phyloP scores from a whole-genome alignment of 2,888 invertebrate species.

The Exocentrus adspersus region DNA sequence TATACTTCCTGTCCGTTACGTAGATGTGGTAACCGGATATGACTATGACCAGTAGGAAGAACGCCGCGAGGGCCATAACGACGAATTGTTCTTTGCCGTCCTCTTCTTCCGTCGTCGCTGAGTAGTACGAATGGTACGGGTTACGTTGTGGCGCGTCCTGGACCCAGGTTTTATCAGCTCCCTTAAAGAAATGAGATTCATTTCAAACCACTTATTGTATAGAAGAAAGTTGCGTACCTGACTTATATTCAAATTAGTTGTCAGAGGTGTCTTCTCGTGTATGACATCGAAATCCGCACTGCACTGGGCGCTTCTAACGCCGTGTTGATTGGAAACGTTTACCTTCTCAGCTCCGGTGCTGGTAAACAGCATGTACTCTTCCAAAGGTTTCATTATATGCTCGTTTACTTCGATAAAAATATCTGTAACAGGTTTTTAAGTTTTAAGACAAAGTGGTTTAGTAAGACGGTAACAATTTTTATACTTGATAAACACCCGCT shows the following conservation, averaged over 20 bases:
- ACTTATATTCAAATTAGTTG: conserved; percentile 68
- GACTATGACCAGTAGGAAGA: conserved; percentile 77
- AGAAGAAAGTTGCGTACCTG: no score
- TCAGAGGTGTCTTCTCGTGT: conserved; percentile 69
- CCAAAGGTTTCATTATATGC: conserved; percentile 88
- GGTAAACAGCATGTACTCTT: conserved; percentile 92
- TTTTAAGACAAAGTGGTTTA: no score
- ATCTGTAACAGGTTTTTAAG: conserved; percentile 67
- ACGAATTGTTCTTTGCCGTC: conserved; percentile 81
- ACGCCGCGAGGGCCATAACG: conserved; percentile 79
- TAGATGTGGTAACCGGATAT: conserved; percentile 79
- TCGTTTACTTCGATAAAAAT: conserved; percentile 87
- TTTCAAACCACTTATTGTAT: conserved; percentile 11
- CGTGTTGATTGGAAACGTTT: conserved; percentile 86
- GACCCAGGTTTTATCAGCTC: conserved; percentile 83
- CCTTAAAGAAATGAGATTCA: conserved; percentile 62
- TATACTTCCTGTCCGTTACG: conserved; percentile 79
- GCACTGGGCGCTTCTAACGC: conserved; percentile 87
- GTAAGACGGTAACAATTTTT: no score
- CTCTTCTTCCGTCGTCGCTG: conserved; percentile 79
- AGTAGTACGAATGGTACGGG: conserved; percentile 79
- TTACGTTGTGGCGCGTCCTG: conserved; percentile 83
- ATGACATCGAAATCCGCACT: conserved; percentile 78
- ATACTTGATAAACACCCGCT: conserved; percentile 91
- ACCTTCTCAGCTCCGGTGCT: conserved; percentile 85